Conservation (phyloP, 2,888 invertebrate species). For the Drosophila mayaguana region DNA sequence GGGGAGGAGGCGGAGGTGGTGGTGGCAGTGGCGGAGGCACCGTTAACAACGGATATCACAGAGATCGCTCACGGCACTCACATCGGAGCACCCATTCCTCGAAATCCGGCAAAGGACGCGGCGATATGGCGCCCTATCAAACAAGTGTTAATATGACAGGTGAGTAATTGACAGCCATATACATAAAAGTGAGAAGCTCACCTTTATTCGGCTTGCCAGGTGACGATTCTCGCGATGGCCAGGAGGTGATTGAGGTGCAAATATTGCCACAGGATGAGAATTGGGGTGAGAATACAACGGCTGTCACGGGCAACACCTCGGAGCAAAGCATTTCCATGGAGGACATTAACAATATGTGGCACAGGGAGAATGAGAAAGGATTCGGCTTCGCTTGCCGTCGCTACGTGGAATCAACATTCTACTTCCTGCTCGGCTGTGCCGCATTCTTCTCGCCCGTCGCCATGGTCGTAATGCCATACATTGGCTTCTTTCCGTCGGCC, state of each 20-base stretch:
- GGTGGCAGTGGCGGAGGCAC: slow-evolving; percentile 77
- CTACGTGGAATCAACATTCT: slow-evolving; percentile 93
- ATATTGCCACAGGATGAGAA: slow-evolving; percentile 98
- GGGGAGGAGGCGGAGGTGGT: slow-evolving; percentile 71
- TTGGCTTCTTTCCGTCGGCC: slow-evolving; percentile 92
- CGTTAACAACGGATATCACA: slow-evolving; percentile 85
- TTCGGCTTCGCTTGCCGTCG: slow-evolving; percentile 91
- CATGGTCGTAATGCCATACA: slow-evolving; percentile 97
- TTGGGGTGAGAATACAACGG: slow-evolving; percentile 99
- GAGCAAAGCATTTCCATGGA: slow-evolving; percentile 98
- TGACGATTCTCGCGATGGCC: slow-evolving; percentile 92
- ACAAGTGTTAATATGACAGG: slow-evolving; percentile 91
- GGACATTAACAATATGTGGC: slow-evolving; percentile 95
- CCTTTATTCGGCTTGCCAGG: slow-evolving; percentile 34
- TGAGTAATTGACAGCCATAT: slow-evolving; percentile 79
- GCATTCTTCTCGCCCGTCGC: slow-evolving; percentile 96
- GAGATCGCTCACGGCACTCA: slow-evolving; percentile 88
- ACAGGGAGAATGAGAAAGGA: slow-evolving; percentile 90
- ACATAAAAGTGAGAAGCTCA: background rate
- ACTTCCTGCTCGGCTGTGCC: slow-evolving; percentile 91
- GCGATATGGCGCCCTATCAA: slow-evolving; percentile 93
- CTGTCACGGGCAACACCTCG: slow-evolving; percentile 97
- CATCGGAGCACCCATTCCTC: slow-evolving; percentile 87
- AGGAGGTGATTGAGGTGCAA: slow-evolving; percentile 98
- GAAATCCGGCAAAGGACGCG: slow-evolving; percentile 87